phyloP scores from a whole-genome alignment of 2,113 vertebrate species.

The Sturnira hondurensis region DNA sequence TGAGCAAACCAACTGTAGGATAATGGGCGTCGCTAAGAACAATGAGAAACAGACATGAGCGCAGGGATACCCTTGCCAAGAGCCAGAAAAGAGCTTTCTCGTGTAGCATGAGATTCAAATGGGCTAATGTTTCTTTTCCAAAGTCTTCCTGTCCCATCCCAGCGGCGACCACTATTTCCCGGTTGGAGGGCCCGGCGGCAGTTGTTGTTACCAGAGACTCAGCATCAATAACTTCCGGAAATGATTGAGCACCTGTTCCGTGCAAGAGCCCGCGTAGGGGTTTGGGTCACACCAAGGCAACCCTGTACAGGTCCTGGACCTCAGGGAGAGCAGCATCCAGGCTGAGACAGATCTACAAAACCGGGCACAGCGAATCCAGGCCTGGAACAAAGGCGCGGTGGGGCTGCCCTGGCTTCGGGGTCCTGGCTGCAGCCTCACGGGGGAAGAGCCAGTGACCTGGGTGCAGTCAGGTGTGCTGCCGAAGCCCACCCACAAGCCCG shows the following conservation, averaged over 20 bases:
- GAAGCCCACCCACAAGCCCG: background rate
- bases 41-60: background rate
- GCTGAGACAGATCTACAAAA: background rate
- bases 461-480: accelerated
- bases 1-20: background rate
- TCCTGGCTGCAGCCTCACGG: background rate
- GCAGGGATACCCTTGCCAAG: too few relatives aligned
- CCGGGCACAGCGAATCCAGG: background rate
- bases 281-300: background rate
- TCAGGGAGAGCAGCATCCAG: background rate
- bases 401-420: background rate
- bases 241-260: background rate
- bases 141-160: background rate
- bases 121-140: background rate
- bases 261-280: background rate
- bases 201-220: background rate
- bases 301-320: background rate
- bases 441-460: background rate
- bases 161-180: background rate
- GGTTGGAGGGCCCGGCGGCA: background rate
- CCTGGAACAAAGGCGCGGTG: background rate
- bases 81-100: background rate
- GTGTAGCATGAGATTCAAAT: background rate
- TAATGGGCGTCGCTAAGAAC: background rate
- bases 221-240: background rate